Evolutionary conservation across 2,113 vertebrate species (phyloP).

Genomic region (Phodopus roborovskii): DNA sequence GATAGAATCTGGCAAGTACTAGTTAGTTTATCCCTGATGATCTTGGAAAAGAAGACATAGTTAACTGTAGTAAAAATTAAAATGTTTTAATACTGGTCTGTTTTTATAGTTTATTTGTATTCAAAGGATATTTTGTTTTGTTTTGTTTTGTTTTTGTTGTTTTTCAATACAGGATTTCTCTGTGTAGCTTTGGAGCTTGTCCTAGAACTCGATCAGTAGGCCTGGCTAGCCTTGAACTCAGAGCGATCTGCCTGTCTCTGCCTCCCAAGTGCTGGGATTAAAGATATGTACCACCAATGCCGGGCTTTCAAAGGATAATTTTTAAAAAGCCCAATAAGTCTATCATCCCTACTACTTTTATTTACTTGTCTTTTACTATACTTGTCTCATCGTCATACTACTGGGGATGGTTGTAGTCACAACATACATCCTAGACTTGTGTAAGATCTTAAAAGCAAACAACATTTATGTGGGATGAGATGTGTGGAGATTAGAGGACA

Average conservation of each 20-base stretch:
- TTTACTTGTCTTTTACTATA: not conserved
- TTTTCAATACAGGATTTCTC: no score
- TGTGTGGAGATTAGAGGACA: not conserved
- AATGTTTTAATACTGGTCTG: not conserved
- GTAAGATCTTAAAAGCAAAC: not conserved
- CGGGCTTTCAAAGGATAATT: not conserved
- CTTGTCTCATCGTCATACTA: not conserved
- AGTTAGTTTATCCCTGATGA: not conserved
- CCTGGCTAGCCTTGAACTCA: no score
- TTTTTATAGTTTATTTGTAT: not conserved
- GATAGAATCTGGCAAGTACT: not conserved
- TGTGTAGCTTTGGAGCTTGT: no score
- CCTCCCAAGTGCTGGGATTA: no score
- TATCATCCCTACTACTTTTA: not conserved
- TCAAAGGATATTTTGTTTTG: not conserved
- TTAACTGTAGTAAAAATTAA: constrained; percentile 32
- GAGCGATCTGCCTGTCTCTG: no score
- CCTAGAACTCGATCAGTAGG: no score
- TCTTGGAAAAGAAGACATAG: not conserved
- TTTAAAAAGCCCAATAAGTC: not conserved
- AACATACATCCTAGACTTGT: not conserved
- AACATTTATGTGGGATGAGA: not conserved
- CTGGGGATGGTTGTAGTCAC: not conserved
- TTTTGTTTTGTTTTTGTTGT: no score
- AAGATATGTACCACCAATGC: no score